Percentiles rank a stretch among this genome's conserved stretches.
Evolutionary conservation across 2,113 vertebrate genomes (phyloP).

Genomic region (Tachysurus vachellii): DNA sequence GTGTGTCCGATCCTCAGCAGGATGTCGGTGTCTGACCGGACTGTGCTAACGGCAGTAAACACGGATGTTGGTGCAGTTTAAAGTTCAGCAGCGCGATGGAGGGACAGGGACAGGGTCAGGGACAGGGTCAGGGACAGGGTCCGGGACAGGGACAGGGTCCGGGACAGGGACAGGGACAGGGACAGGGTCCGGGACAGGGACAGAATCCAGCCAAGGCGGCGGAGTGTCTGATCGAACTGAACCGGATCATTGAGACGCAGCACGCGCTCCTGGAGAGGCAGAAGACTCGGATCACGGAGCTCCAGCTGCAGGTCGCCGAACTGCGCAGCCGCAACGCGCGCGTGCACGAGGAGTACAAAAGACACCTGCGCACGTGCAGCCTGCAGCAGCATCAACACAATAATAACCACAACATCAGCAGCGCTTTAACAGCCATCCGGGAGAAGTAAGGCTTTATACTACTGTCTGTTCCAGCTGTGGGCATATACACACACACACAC

Average conservation of each 20-base stretch:
- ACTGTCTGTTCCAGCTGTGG: background rate
- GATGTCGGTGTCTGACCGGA: background rate
- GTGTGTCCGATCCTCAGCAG: background rate
- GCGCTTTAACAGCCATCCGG: conserved; percentile 73
- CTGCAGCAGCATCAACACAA: conserved; percentile 62
- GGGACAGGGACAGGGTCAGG: conserved; percentile 59
- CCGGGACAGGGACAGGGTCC: background rate
- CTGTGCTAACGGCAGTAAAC: background rate
- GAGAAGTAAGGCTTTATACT: conserved; percentile 63
- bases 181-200: conserved; percentile 27
- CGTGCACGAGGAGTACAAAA: conserved; percentile 84
- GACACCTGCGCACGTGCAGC: conserved; percentile 88
- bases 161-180: background rate
- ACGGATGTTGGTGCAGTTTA: background rate
- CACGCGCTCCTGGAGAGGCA: conserved; percentile 88
- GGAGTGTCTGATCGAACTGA: conserved; percentile 85
- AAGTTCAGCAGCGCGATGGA: conserved; percentile 74
- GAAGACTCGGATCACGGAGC: conserved; percentile 82
- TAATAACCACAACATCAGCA: conserved; percentile 51
- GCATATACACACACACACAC: background rate
- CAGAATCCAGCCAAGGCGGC: conserved; percentile 87
- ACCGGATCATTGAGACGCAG: conserved; percentile 87
- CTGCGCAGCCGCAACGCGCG: conserved; percentile 81
- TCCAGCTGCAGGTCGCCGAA: conserved; percentile 89
- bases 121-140: too few species aligned